Evolutionary conservation across 1,140 invertebrate species (phyloP).

Genomic region (Littorina saxatilis): DNA sequence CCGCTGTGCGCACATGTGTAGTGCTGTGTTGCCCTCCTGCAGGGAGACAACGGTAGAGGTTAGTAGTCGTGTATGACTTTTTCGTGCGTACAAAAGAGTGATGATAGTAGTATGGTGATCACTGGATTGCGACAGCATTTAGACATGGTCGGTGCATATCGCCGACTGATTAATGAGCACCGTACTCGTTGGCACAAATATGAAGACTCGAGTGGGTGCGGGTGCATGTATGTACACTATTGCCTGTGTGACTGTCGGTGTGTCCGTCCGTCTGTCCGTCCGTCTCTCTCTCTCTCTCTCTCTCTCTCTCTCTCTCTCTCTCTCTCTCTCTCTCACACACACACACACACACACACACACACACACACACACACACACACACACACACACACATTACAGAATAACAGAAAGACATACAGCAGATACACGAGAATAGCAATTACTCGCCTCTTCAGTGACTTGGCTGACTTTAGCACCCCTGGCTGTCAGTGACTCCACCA

Average conservation of each 20-base stretch:
- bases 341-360: too few species aligned
- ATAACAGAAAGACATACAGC: too few species aligned
- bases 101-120: not conserved
- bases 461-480: constrained; percentile 13
- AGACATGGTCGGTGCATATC: not conserved
- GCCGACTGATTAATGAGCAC: not conserved
- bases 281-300: not conserved
- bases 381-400: too few species aligned
- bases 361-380: too few species aligned
- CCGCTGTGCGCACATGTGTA: constrained; percentile 52
- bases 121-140: not conserved
- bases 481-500: not conserved
- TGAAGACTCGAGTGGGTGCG: too few species aligned
- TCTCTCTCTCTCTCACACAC: not conserved
- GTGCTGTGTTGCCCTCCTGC: constrained; percentile 51
- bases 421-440: too few species aligned
- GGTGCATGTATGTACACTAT: too few species aligned
- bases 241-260: not conserved
- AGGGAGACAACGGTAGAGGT: not conserved
- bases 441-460: not conserved
- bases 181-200: too few species aligned
- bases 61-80: too few species aligned
- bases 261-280: not conserved
- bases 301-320: not conserved
- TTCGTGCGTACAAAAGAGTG: not conserved